A percentile compares a stretch with the other conserved stretches of the same genome.
Evolutionary conservation across 2,888 invertebrate species (phyloP).

Genomic region (Lomographa bimaculata): DNA sequence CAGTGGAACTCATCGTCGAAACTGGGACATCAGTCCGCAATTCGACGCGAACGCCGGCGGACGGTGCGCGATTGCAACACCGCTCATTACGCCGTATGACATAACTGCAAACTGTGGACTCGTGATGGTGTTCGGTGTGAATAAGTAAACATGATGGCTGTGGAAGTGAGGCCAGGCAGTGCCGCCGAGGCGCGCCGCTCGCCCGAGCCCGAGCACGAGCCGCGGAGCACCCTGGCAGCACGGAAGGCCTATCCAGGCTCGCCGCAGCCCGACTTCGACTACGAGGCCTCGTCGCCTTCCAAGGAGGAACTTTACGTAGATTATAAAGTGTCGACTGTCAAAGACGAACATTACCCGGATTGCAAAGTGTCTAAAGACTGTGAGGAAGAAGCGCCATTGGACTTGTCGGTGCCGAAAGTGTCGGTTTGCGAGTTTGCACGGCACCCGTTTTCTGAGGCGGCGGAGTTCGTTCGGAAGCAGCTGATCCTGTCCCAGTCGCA

Average conservation of each 20-base stretch:
- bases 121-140: slow-evolving; percentile 75
- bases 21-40: slow-evolving; percentile 87
- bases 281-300: slow-evolving; percentile 10
- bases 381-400: slow-evolving; percentile 90
- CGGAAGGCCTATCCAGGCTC: slow-evolving; percentile 76
- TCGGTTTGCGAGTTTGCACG: slow-evolving; percentile 78
- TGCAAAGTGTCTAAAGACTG: slow-evolving; percentile 22
- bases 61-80: slow-evolving; percentile 60
- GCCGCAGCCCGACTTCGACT: slow-evolving; percentile 37
- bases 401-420: slow-evolving; percentile 87
- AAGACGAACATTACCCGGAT: slow-evolving; percentile 17
- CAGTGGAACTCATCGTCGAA: slow-evolving; percentile 82
- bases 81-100: slow-evolving; percentile 72
- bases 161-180: slow-evolving; percentile 76
- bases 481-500: slow-evolving; percentile 78
- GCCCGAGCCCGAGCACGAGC: slow-evolving; percentile 67
- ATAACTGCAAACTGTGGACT: slow-evolving; percentile 70
- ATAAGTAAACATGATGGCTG: slow-evolving; percentile 78
- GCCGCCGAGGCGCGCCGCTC: slow-evolving; percentile 54
- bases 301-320: slow-evolving; percentile 13
- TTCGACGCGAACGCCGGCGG: slow-evolving; percentile 77
- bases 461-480: slow-evolving; percentile 76
- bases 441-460: slow-evolving; percentile 75
- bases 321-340: slow-evolving; percentile 8
- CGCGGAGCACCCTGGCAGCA: slow-evolving; percentile 77